Base-by-base conservation (phyloP, 2,113 vertebrate genomes). In the Cinclus mexicanus region DNA sequence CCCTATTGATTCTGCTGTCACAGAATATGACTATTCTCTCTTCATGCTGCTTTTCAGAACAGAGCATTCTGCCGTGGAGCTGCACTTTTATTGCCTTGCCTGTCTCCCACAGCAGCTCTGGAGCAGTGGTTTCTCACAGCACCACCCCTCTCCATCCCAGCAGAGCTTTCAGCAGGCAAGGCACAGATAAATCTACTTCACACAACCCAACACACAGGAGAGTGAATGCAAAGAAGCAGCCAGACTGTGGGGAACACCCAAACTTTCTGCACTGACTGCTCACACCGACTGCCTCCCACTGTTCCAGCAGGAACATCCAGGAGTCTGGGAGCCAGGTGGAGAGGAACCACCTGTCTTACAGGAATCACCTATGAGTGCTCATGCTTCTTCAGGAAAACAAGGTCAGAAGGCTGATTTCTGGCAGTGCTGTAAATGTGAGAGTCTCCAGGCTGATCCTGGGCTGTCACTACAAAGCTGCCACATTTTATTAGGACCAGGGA, bases 1-100 rank as follows among this genome's bases (percentile, higher is more conserved):
- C 87, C 77, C 94, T 93, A 91, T 89, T 87, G 93, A 94, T 96
- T 94, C 67, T 9, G 12, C 85, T 85, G 84, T 65, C 92, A 87
- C 74, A 59, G 88, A 91, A 90, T 61, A 80, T 52, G 94, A 80
- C 79, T 89, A 29, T 86, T 95, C 90, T 76, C 80, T 88, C 59
- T 60, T 74, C 81, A 21, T 0, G 57, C 82, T 76, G 91, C 90
- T 67, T 83, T 90, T 72, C 87, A 92, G 90, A 93, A 63, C 78
- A 56, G 67, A 65, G 67, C 50, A 25, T 55, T 79, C 75, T 70
- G 87, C 64, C 60, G 60, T 5, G 35, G 69, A 78, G 25, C 91
- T 78, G 39, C 11, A 47, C 68, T 25, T 83, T 69, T 61, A 80
- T 89, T 95, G 77, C 82, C 76, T 21, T 11, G 15, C 87, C 67